Evolutionary conservation across 2,797 vertebrate species (phyloP), one percentile per base, ranked within the genome.

Genomic region (Oreonectes daqikongensis): DNA sequence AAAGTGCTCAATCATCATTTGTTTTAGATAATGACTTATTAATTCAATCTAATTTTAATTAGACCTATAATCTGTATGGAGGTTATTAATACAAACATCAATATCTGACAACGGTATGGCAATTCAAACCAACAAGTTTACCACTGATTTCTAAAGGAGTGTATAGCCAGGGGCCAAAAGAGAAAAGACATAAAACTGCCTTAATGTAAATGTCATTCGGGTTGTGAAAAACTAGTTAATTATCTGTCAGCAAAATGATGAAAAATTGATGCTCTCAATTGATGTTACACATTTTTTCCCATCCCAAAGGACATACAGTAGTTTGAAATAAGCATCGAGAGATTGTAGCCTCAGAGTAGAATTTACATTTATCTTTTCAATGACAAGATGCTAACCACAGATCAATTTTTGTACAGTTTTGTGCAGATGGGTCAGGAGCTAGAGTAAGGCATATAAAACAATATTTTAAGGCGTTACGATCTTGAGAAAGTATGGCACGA

Each of bases 211-310:
- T 78, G 42, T 79, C 53, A 82, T 44, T 44, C 48, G 42, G 70
- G 46, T 77, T 53, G 50, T 77, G 80, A 72, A 80, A 82, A 85
- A 76, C 68, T 52, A 77, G 68, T 81, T 78, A 72, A 77, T 78
- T 44, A 69, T 77, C 67, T 74, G 74, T 78, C 61, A 77, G 48
- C 48, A 70, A 50, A 60, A 77, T 67, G 15, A 73, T 72, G 64
- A 77, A 79, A 77, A 84, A 83, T 69, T 4, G 5, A 30, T 69
- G 50, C 48, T 75, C 44, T 81, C 30, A 72, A 76, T n/a, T n/a
- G n/a, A 83, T 63, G 32, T 66, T 61, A 61, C 66, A 60, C 52
- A 78, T 82, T 77, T 78, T 68, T 75, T 60, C 72, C 22, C 63
- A 40, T 60, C 79, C 69, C 77, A 74, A 79, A 72, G 60, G 11